A percentile compares a stretch with the other conserved stretches of the same genome.
Conservation (phyloP, 2,113 vertebrate species). For the Cathartes aura region DNA sequence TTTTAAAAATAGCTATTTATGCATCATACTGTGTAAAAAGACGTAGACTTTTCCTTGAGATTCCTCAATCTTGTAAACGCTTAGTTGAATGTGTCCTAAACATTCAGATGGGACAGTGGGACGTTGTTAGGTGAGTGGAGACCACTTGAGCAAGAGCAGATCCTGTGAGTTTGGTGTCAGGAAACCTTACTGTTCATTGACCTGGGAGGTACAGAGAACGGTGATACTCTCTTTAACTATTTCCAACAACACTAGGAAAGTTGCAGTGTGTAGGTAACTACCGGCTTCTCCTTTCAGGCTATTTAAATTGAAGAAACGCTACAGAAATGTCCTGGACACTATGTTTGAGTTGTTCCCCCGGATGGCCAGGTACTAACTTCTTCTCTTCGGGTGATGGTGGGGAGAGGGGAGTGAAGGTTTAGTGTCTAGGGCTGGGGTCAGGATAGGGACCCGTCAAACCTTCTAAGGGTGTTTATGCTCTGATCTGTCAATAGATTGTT, state of each 20-base stretch:
- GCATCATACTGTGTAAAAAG: neutral
- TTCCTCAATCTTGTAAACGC: neutral
- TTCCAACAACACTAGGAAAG: rapidly evolving
- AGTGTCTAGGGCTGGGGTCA: neutral
- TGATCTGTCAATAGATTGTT: neutral
- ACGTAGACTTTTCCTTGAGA: neutral
- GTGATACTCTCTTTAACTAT: neutral
- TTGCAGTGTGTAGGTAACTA: neutral
- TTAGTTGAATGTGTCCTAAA: neutral
- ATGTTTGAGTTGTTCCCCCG: conserved; percentile 97
- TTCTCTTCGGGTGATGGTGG: neutral
- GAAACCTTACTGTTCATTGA: neutral
- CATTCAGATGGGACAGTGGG: neutral
- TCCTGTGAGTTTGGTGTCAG: neutral
- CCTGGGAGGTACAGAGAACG: neutral
- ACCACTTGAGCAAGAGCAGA: neutral
- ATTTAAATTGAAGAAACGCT: conserved; percentile 95
- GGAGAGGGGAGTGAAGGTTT: neutral
- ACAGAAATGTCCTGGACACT: conserved; percentile 95
- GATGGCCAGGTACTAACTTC: conserved; percentile 88
- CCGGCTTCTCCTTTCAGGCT: conserved; percentile 75
- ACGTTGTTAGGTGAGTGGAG: neutral
- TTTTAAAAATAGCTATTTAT: neutral
- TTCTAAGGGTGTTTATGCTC: neutral
- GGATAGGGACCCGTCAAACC: neutral